Conservation (phyloP, 2,113 vertebrate species). For the Paramormyrops kingsleyae region DNA sequence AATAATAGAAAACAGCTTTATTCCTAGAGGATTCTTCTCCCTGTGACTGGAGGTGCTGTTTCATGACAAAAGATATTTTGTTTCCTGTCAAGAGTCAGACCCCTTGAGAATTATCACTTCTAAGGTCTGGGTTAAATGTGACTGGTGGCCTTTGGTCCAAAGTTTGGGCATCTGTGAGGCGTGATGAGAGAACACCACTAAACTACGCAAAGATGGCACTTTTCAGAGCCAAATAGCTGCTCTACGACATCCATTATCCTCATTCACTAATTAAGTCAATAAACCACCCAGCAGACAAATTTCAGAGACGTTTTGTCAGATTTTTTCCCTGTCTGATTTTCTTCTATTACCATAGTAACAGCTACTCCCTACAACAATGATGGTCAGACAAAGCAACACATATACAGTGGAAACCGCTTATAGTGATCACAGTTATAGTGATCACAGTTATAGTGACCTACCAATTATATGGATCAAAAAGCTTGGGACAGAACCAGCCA, state of each 20-base stretch:
- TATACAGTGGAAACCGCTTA: background rate
- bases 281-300: background rate
- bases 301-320: background rate
- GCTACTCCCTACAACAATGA: background rate
- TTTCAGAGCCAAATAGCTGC: background rate
- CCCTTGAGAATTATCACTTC: background rate
- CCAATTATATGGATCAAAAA: too few species aligned
- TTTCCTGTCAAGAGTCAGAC: background rate
- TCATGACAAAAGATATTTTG: constrained; percentile 12
- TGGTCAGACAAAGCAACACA: background rate
- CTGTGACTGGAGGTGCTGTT: background rate
- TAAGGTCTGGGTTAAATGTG: background rate
- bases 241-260: background rate
- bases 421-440: too few species aligned
- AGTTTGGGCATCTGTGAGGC: background rate
- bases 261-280: background rate
- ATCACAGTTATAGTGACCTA: too few species aligned
- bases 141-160: background rate
- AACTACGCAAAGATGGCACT: background rate
- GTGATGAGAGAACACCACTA: background rate
- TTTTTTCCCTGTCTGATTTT: background rate
- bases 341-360: background rate
- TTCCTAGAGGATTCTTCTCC: background rate
- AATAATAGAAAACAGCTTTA: background rate
- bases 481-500: too few species aligned